Base-by-base conservation (phyloP, 2,797 vertebrate species). In the Schizopygopsis malacanthus region DNA sequence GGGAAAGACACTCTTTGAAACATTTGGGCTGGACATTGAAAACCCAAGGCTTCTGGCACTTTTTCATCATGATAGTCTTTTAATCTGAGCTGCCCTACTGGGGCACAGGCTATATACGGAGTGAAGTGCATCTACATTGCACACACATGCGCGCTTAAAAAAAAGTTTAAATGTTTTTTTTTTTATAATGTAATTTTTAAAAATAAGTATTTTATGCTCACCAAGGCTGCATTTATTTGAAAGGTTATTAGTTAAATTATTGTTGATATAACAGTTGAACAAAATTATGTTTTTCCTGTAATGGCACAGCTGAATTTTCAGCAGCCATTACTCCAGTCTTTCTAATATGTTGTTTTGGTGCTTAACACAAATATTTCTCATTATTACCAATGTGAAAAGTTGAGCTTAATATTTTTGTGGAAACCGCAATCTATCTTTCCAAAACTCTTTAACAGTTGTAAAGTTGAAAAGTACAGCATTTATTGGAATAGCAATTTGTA, bases 1-100 rank as follows among this genome's bases (percentile, higher is more conserved):
- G 59, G 81, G 85, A 78, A 28, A 73, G 59, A 70, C 16, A 28
- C 6, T 28, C 4, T 63, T 61, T 80, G 16, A 67, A 67, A 67
- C 61, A 43, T 78, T 11, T 61, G 22, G 54, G 7, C 22, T 43
- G 5, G n/a, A 25, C 4, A 11, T 63, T n/a, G 37, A 79, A 61
- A 2, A 61, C 39, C 9, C 18, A 63, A 43, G 37, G 22, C 13
- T 61, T 22, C 20, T n/a, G 69, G 18, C 69, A 22, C 39, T 20
- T 43, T 79, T 79, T 79, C 37, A n/a, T 79, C 0, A 61, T 43
- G 15, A 39, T 79, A 9, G 12, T 78, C 5, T 37, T 37, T 20
- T 25, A n/a, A 8, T 39, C 33, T n/a, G 50, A 76, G 11, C 18
- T 20, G 28, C 50, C 50, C 2, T 12, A 5, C 18, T 54, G 16